Evolutionary conservation across 2,888 invertebrate species (phyloP).

Genomic region (Drosophila putrida): DNA sequence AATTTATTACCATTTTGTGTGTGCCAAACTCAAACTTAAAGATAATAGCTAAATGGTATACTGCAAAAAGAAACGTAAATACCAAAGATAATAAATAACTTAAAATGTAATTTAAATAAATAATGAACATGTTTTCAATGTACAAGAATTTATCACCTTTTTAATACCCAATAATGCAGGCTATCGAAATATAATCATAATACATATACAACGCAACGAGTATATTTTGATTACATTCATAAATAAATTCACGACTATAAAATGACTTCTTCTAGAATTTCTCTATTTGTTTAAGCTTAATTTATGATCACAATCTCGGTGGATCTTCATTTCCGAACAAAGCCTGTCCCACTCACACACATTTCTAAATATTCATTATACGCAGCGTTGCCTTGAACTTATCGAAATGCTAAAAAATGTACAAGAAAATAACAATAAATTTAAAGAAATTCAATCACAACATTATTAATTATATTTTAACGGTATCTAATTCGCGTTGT

Average conservation of each 20-base stretch:
- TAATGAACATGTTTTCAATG: constrained; percentile 5
- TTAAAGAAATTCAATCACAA: constrained; percentile 41
- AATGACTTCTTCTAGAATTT: not conserved
- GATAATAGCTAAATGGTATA: constrained; percentile 24
- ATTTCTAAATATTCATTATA: constrained; percentile 47
- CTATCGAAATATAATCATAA: not conserved
- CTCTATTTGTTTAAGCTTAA: not conserved
- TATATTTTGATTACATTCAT: not conserved
- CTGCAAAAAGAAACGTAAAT: not conserved
- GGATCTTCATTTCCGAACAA: not conserved
- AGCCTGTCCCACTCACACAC: constrained; percentile 48
- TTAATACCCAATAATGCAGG: not conserved
- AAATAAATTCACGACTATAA: not conserved
- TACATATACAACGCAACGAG: not conserved
- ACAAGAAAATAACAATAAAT: constrained; percentile 9
- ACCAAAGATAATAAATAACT: constrained; percentile 8
- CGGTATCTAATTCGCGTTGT: constrained; percentile 55
- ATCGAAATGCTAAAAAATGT: not conserved
- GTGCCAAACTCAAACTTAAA: constrained; percentile 14
- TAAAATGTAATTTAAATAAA: constrained; percentile 7
- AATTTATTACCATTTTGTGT: constrained; percentile 41
- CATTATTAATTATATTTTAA: constrained; percentile 64
- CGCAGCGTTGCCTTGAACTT: constrained; percentile 61
- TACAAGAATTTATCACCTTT: not conserved
- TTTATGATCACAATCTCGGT: not conserved